These are phyloP conservation scores for Rhyacophila evoluta DNA, from an alignment of 2,888 invertebrate genomes.

Conservation along the genomic window DNA sequence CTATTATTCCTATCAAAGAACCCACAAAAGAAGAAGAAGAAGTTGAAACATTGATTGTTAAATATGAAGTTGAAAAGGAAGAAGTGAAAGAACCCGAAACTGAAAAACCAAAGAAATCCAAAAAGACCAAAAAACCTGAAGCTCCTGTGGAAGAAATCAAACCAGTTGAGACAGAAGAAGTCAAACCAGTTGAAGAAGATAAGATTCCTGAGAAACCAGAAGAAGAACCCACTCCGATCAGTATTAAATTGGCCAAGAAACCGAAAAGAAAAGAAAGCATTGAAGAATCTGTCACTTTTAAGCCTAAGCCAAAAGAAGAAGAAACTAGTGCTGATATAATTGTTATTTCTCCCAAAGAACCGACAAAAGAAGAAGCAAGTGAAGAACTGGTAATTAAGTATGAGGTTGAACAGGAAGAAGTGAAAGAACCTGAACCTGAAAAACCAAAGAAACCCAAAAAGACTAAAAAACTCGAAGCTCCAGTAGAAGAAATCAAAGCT, in stretches of 20 bases:
- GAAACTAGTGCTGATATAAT: conserved; percentile 51
- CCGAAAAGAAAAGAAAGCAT: conserved; percentile 55
- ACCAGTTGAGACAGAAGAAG: conserved; percentile 57
- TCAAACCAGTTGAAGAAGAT: conserved; percentile 56
- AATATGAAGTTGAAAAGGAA: conserved; percentile 58
- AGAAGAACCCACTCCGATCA: conserved; percentile 59
- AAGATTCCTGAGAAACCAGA: conserved; percentile 55
- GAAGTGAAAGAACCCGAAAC: conserved; percentile 50
- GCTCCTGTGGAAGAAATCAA: conserved; percentile 55
- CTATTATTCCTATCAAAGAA: neutral
- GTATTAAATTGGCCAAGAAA: conserved; percentile 54
- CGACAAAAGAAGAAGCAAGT: conserved; percentile 60
- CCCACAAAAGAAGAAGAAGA: conserved; percentile 34
- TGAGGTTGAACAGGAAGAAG: conserved; percentile 56
- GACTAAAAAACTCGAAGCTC: conserved; percentile 54
- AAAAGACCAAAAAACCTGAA: conserved; percentile 42
- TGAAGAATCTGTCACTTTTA: conserved; percentile 56
- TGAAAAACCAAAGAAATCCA: conserved; percentile 29
- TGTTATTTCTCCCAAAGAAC: conserved; percentile 56
- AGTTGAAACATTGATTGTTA: conserved; percentile 58
- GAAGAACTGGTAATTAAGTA: conserved; percentile 63
- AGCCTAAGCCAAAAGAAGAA: conserved; percentile 55
- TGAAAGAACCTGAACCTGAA: conserved; percentile 51
- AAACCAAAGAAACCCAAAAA: conserved; percentile 16
- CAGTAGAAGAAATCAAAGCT: conserved; percentile 56